A percentile compares a stretch with the other conserved stretches of the same genome.
Evolutionary conservation across 2,797 vertebrate genomes (phyloP).

Genomic region (Galaxias olidus): DNA sequence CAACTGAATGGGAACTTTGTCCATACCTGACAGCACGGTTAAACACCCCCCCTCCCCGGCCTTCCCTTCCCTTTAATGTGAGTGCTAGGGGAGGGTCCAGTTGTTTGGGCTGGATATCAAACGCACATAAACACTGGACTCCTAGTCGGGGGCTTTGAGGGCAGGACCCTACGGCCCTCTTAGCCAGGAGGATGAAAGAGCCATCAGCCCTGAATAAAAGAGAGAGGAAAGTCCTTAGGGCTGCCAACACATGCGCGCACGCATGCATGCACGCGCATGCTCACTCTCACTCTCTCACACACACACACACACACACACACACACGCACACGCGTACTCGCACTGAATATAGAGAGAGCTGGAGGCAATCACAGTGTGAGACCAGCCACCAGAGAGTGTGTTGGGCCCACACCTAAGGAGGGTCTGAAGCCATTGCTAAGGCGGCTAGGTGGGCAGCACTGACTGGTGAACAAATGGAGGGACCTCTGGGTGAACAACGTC

Average conservation of each 20-base stretch:
- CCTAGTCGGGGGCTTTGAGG: conserved; percentile 64
- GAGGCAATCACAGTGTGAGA: conserved; percentile 79
- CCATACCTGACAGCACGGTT: conserved; percentile 39
- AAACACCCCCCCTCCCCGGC: conserved; percentile 26
- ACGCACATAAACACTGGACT: conserved; percentile 73
- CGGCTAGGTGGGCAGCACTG: conserved; percentile 31
- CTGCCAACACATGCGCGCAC: conserved; percentile 76
- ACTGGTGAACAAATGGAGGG: too few species aligned
- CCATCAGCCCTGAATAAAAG: conserved; percentile 71
- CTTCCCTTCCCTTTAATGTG: conserved; percentile 62
- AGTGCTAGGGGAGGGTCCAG: conserved; percentile 50
- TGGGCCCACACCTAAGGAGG: conserved; percentile 82
- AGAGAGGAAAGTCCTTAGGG: conserved; percentile 71
- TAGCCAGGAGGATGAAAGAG: conserved; percentile 89
- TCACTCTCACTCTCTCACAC: conserved; percentile 36
- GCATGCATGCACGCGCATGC: not conserved
- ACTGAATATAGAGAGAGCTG: conserved; percentile 86
- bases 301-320: conserved; percentile 48
- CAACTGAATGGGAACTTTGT: conserved; percentile 47
- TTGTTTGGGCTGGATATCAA: conserved; percentile 68
- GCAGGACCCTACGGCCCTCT: conserved; percentile 68
- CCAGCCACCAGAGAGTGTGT: conserved; percentile 73
- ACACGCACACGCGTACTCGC: conserved; percentile 11
- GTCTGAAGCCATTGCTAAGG: conserved; percentile 56
- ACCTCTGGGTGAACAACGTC: too few species aligned